A percentile compares a stretch with the other conserved stretches of the same genome.
Conservation (phyloP, 2,113 vertebrate species). For the Lutjanus erythropterus region DNA sequence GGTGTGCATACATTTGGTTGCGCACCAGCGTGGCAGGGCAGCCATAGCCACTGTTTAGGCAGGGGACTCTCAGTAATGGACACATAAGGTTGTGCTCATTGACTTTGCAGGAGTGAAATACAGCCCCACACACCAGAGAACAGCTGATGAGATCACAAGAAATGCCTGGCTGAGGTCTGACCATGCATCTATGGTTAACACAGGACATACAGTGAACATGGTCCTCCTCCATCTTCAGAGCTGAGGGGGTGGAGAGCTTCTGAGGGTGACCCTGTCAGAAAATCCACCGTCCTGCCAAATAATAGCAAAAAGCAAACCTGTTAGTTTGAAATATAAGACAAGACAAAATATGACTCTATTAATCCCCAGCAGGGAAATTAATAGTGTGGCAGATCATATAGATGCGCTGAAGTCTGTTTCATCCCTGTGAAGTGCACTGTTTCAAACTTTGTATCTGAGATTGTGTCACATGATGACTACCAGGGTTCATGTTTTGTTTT, state of each 20-base stretch:
- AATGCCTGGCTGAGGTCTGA: slow-evolving; percentile 88
- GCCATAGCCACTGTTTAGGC: slow-evolving; percentile 94
- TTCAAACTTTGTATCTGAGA: no score
- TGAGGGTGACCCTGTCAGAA: slow-evolving; percentile 1
- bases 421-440: no score
- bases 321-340: background rate
- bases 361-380: background rate
- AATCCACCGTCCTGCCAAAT: slow-evolving; percentile 76
- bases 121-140: slow-evolving; percentile 93
- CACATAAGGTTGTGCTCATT: slow-evolving; percentile 94
- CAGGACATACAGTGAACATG: slow-evolving; percentile 94
- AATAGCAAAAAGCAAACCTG: slow-evolving; percentile 21
- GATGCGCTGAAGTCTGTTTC: background rate
- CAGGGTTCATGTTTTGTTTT: no score
- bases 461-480: no score
- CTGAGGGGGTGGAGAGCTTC: background rate
- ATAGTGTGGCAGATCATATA: background rate
- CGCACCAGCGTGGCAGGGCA: slow-evolving; percentile 91
- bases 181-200: slow-evolving; percentile 92
- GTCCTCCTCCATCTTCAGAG: slow-evolving; percentile 86
- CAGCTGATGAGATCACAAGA: slow-evolving; percentile 93
- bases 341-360: background rate
- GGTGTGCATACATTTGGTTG: slow-evolving; percentile 93
- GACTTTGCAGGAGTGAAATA: slow-evolving; percentile 95
- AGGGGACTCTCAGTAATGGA: slow-evolving; percentile 92